Evolutionary conservation across 2,888 invertebrate genomes (phyloP).

Genomic region (Dorcus parallelipipedus): DNA sequence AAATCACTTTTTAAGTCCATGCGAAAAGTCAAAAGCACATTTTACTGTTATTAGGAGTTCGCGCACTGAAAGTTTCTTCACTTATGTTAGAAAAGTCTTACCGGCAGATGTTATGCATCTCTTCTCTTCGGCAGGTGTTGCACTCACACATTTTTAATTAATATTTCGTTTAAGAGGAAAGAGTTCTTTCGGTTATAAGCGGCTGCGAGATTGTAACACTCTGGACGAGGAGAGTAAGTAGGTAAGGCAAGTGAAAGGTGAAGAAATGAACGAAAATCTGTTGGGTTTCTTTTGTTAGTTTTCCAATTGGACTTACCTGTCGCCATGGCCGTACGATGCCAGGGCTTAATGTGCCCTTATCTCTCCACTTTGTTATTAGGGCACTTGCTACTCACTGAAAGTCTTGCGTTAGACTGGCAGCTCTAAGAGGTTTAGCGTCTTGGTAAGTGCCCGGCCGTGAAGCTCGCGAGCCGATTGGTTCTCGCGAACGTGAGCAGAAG

Average conservation of each 20-base stretch:
- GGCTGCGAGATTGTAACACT: neutral
- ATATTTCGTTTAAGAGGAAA: conserved; percentile 1
- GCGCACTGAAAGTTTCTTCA: neutral
- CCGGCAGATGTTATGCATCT: no score
- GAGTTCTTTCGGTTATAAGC: conserved; percentile 1
- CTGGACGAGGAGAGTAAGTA: conserved; percentile 5
- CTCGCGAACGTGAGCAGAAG: conserved; percentile 16
- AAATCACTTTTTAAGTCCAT: neutral
- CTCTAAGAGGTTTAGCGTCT: conserved; percentile 35
- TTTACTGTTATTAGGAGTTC: neutral
- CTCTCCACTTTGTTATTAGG: conserved; percentile 38
- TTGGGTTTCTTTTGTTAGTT: neutral
- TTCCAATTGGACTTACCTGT: conserved; percentile 38
- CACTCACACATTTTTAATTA: conserved; percentile 3
- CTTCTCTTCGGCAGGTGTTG: conserved; percentile 5
- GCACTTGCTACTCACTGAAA: conserved; percentile 43
- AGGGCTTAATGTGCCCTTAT: conserved; percentile 40
- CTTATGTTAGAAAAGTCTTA: neutral
- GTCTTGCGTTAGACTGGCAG: conserved; percentile 44
- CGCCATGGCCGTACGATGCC: conserved; percentile 44
- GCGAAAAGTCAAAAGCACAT: neutral
- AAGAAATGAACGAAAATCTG: neutral
- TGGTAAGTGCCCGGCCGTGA: conserved; percentile 34
- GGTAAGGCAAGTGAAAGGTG: conserved; percentile 14
- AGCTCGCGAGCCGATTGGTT: conserved; percentile 25